Conservation (phyloP, 1,140 invertebrate species). For the Calephelis virginiensis region DNA sequence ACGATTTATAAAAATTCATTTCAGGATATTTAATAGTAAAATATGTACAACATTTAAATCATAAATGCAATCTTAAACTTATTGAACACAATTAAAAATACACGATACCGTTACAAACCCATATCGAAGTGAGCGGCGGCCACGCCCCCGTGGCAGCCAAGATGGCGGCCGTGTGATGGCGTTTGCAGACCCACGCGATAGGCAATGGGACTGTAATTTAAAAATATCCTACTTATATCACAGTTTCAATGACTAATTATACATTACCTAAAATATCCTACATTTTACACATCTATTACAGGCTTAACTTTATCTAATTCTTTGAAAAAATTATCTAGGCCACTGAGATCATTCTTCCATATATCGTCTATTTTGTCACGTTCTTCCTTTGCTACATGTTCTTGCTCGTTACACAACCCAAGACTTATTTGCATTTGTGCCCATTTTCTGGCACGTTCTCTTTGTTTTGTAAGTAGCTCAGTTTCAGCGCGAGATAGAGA, state of each 20-base stretch:
- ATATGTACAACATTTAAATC: background rate
- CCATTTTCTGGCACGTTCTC: slow-evolving; percentile 74
- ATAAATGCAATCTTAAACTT: background rate
- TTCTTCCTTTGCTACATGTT: slow-evolving; percentile 61
- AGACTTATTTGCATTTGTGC: slow-evolving; percentile 72
- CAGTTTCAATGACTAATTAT: slow-evolving; percentile 62
- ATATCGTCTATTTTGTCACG: slow-evolving; percentile 69
- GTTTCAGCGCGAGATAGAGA: slow-evolving; percentile 62
- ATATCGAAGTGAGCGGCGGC: slow-evolving; percentile 62
- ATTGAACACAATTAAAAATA: slow-evolving; percentile 42
- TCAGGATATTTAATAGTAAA: background rate
- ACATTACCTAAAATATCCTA: slow-evolving; percentile 58
- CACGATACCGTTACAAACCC: slow-evolving; percentile 78
- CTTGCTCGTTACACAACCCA: slow-evolving; percentile 67
- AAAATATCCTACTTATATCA: slow-evolving; percentile 77
- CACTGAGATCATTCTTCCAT: slow-evolving; percentile 76
- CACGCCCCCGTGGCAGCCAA: slow-evolving; percentile 70
- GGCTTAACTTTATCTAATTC: slow-evolving; percentile 72
- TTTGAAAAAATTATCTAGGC: slow-evolving; percentile 73
- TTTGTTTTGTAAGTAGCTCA: slow-evolving; percentile 70
- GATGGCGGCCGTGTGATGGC: slow-evolving; percentile 71
- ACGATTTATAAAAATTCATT: background rate
- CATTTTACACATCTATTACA: slow-evolving; percentile 39
- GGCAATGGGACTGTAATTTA: slow-evolving; percentile 78
- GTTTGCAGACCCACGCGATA: slow-evolving; percentile 73